A percentile compares a stretch with the other conserved stretches of the same genome.
Evolutionary conservation across 92 coral and sea anemone genomes (phyloP).

Genomic region (Metridium senile): DNA sequence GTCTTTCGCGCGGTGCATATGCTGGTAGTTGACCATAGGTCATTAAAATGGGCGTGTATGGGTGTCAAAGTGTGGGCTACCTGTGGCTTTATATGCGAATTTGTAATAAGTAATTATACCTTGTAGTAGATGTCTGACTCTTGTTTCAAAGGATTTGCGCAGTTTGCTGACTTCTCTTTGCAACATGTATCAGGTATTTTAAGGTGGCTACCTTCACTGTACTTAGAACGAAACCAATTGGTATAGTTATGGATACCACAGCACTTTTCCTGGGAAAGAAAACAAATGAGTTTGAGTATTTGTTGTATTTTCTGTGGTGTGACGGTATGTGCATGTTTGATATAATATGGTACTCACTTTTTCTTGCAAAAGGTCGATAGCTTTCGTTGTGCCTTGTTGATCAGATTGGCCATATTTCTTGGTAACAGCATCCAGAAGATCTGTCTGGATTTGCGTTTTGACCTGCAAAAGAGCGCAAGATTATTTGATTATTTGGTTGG

Average conservation of each 20-base stretch:
- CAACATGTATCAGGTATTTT: conserved; percentile 73
- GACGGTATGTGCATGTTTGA: no score
- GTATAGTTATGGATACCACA: conserved; percentile 68
- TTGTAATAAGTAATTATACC: no score
- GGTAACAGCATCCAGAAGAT: conserved; percentile 25
- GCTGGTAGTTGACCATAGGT: no score
- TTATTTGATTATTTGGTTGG: no score
- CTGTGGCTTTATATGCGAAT: no score
- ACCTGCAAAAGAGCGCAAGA: conserved; percentile 18
- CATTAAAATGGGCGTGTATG: no score
- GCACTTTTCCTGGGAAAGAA: conserved; percentile 50
- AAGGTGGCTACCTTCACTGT: conserved; percentile 17
- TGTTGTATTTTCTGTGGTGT: no score
- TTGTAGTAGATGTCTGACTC: conserved; percentile 2
- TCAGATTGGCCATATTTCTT: conserved; percentile 37
- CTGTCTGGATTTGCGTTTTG: conserved; percentile 3
- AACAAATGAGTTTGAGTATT: no score
- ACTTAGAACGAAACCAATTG: conserved; percentile 50
- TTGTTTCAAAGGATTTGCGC: conserved; percentile 41
- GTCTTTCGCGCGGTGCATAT: no score
- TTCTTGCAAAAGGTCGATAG: conserved; percentile 53
- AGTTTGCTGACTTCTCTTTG: neutral
- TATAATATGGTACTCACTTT: conserved; percentile 13
- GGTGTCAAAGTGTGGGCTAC: no score
- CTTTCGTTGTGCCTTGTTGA: conserved; percentile 40